Evolutionary conservation across 2,888 invertebrate genomes (phyloP).

Genomic region (Sphaerophoria rueppellii): DNA sequence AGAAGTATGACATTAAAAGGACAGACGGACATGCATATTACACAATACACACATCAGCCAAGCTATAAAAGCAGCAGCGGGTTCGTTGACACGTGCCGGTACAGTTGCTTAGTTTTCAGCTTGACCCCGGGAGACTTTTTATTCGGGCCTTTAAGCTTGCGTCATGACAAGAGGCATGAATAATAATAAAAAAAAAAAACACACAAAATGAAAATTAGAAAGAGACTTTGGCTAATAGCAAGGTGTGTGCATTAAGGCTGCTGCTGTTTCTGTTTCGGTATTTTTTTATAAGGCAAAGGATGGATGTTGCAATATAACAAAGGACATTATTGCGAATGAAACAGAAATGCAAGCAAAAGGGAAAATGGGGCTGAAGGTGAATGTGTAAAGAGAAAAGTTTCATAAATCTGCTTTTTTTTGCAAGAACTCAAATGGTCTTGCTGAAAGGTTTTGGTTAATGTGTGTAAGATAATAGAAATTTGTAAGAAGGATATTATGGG

Average conservation of each 20-base stretch:
- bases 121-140: constrained; percentile 43
- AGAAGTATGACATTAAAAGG: not conserved
- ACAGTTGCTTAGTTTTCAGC: constrained; percentile 66
- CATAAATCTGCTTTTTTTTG: not conserved
- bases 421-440: constrained; percentile 3
- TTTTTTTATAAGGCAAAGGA: constrained; percentile 43
- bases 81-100: constrained; percentile 70
- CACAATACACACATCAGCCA: constrained; percentile 25
- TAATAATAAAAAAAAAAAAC: constrained; percentile 3
- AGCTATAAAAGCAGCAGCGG: constrained; percentile 31
- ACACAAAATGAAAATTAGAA: constrained; percentile 49
- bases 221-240: constrained; percentile 34
- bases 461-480: not conserved
- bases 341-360: not conserved
- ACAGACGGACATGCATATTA: constrained; percentile 20
- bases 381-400: not conserved
- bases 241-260: constrained; percentile 63
- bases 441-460: not conserved
- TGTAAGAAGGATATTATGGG: too few relatives aligned
- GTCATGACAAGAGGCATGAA: not conserved
- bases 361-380: constrained; percentile 8
- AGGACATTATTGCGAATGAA: constrained; percentile 37
- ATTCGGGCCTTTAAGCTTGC: constrained; percentile 39
- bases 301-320: constrained; percentile 45
- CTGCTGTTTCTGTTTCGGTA: not conserved